phyloP scores from a whole-genome alignment of 2,888 invertebrate species.

The Ectemnius lituratus region DNA sequence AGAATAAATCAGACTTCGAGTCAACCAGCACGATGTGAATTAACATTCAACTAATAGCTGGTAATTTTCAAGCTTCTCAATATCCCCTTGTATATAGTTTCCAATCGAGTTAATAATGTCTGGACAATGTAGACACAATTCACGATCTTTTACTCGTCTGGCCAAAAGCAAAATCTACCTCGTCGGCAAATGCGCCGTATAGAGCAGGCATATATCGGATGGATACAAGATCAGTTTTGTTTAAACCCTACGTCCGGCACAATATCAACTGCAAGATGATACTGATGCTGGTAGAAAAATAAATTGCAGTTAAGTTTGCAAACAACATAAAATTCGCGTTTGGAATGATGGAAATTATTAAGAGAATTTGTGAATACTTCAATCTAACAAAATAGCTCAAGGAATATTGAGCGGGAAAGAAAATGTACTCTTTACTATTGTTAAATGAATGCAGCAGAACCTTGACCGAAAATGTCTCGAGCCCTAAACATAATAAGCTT shows the following conservation, averaged over 20 bases:
- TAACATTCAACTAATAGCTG: conserved; percentile 29
- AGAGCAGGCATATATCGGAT: conserved; percentile 52
- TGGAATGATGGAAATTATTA: conserved; percentile 6
- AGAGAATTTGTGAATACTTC: not conserved
- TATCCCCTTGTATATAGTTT: conserved; percentile 49
- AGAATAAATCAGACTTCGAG: too few species aligned
- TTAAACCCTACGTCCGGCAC: conserved; percentile 23
- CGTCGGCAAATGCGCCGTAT: conserved; percentile 42
- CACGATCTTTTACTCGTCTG: conserved; percentile 32
- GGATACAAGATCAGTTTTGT: conserved; percentile 51
- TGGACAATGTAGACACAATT: conserved; percentile 30
- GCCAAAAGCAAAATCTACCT: conserved; percentile 37
- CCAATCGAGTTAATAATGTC: conserved; percentile 33
- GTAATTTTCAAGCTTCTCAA: conserved; percentile 57
- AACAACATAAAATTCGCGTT: conserved; percentile 38
- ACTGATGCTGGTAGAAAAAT: not conserved
- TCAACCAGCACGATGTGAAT: too few species aligned
- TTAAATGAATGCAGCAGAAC: conserved; percentile 30
- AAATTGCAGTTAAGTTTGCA: conserved; percentile 14
- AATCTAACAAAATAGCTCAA: too few species aligned
- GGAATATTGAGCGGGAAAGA: conserved; percentile 22
- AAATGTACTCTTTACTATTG: conserved; percentile 35
- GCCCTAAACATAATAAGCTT: conserved; percentile 14
- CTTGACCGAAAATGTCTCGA: conserved; percentile 30
- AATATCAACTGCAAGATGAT: conserved; percentile 8